Evolutionary conservation across 2,113 vertebrate genomes (phyloP), one percentile per base, ranked within the genome.

Genomic region (Rhinichthys klamathensis): DNA sequence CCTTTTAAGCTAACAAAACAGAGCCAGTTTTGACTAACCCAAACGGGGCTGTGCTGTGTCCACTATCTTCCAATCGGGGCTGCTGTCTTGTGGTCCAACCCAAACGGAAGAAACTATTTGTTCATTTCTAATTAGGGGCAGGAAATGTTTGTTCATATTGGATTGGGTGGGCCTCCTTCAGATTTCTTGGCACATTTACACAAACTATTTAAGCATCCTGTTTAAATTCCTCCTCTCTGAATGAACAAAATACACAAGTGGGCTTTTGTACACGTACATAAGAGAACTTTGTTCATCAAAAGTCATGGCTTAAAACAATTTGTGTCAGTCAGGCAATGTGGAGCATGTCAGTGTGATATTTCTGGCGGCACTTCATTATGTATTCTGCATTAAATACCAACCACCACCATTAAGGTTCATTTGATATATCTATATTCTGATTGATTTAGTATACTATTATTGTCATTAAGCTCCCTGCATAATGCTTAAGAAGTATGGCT

Each of bases 91-190:
- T 25, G 46, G 70, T 67, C 69, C 69, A 54, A 44, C 83, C 80
- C 46, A 86, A 70, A 82, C 70, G 87, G 69, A 72, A 79, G 74
- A 87, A 32, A 44, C 67, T 86, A 86, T 88, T 88, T 88, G 87
- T 86, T 61, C 85, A 80, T 84, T 84, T 89, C 92, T 89, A 90
- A 92, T 93, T 91, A 93, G 90, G 85, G 90, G 90, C 91, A 94
- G 93, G 94, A 93, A 95, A 93, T 94, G 94, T 94, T 94, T 93
- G 92, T 93, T 92, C 92, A 91, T 89, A 90, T 92, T 90, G 77
- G 70, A 87, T 88, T 92, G 93, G 92, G 91, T 93, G 92, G 92
- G 89, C 89, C 87, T 87, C 87, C 89, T 89, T 90, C 85, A 86
- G 92, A 86, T 61, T 92, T 93, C 93, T 93, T 89, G 89, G 91